Evolutionary conservation across 2,797 vertebrate species (phyloP).

Genomic region (Scolopax bukidnonensis): DNA sequence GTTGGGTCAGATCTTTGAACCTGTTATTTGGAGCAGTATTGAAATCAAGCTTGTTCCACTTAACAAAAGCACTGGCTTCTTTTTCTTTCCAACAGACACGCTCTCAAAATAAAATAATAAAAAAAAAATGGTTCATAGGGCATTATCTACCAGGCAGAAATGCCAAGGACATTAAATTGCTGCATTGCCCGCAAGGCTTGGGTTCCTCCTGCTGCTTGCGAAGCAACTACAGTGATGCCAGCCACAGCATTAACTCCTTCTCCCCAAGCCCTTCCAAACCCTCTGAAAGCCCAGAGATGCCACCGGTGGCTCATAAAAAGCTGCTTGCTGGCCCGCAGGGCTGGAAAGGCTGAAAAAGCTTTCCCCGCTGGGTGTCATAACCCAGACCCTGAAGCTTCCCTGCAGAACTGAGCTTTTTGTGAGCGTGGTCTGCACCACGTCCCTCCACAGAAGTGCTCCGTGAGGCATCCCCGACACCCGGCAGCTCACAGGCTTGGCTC

Average conservation of each 20-base stretch:
- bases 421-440: accelerated
- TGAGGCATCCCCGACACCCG: not conserved
- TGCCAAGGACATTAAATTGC: not conserved
- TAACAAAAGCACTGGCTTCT: not conserved
- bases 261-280: not conserved
- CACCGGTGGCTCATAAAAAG: not conserved
- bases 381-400: not conserved
- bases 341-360: not conserved
- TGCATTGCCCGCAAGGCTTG: not conserved
- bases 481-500: not conserved
- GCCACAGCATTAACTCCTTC: not conserved
- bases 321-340: not conserved
- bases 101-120: not conserved
- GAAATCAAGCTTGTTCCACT: not conserved
- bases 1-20: slow-evolving; percentile 27
- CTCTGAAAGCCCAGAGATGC: not conserved
- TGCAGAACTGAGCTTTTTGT: not conserved
- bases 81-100: not conserved
- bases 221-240: not conserved
- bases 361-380: not conserved
- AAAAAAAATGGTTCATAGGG: not conserved
- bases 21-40: not conserved
- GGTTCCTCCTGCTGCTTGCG: not conserved
- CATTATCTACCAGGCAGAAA: not conserved
- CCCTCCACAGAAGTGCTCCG: accelerated